Percentiles rank a stretch among this genome's conserved stretches.
Conservation (phyloP, 2,888 invertebrate genomes). For the Apomyelois bistriatella region DNA sequence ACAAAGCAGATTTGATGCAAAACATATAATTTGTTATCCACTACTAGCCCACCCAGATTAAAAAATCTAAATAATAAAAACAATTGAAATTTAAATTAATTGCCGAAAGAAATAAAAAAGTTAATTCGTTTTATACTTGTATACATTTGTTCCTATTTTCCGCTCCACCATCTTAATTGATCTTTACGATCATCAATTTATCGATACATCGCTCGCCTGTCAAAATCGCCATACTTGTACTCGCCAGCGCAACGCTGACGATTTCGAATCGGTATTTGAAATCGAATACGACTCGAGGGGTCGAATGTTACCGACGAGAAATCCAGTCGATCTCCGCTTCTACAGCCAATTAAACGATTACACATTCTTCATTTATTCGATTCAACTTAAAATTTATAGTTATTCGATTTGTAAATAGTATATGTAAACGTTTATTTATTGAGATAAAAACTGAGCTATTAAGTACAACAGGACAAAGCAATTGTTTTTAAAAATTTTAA, state of each 20-base stretch:
- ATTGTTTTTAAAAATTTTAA: too few relatives aligned
- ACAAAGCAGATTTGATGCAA: background rate
- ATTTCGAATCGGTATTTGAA: slow-evolving; percentile 13
- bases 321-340: slow-evolving; percentile 1
- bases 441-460: too few relatives aligned
- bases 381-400: slow-evolving; percentile 9
- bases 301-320: slow-evolving; percentile 13
- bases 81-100: background rate
- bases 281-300: slow-evolving; percentile 12
- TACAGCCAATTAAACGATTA: slow-evolving; percentile 14
- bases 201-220: slow-evolving; percentile 21
- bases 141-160: slow-evolving; percentile 19
- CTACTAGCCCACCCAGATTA: slow-evolving; percentile 9
- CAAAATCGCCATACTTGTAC: slow-evolving; percentile 14
- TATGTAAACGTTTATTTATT: slow-evolving; percentile 49
- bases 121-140: background rate
- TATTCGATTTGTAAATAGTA: slow-evolving; percentile 32
- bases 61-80: background rate
- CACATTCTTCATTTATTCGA: slow-evolving; percentile 13
- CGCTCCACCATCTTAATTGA: slow-evolving; percentile 24
- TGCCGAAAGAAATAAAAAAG: background rate
- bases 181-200: slow-evolving; percentile 25
- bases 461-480: too few relatives aligned
- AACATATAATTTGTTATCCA: slow-evolving; percentile 12
- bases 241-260: slow-evolving; percentile 1